Conservation (phyloP, 2,888 invertebrate species). For the Apodemia zela region DNA sequence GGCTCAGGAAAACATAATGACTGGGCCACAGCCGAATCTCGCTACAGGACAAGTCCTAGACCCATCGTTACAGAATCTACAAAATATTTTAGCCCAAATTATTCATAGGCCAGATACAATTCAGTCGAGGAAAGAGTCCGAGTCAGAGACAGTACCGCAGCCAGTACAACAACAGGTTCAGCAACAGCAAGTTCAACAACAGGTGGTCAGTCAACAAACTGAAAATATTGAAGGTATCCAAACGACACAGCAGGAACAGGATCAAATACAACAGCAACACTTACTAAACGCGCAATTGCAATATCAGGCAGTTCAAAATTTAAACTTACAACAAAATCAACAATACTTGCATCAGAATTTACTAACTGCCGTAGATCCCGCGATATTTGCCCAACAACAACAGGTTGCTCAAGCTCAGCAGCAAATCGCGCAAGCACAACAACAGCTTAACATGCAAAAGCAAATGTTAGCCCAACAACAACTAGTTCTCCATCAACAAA, state of each 20-base stretch:
- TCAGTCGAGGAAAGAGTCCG: slow-evolving; percentile 65
- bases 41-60: slow-evolving; percentile 65
- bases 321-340: slow-evolving; percentile 52
- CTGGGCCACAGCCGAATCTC: slow-evolving; percentile 58
- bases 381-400: slow-evolving; percentile 63
- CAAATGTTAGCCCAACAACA: slow-evolving; percentile 72
- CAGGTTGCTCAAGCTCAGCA: slow-evolving; percentile 72
- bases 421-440: slow-evolving; percentile 67
- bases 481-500: slow-evolving; percentile 71
- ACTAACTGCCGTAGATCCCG: slow-evolving; percentile 54
- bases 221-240: slow-evolving; percentile 36
- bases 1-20: slow-evolving; percentile 56
- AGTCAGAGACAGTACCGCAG: slow-evolving; percentile 55
- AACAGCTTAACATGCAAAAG: slow-evolving; percentile 71
- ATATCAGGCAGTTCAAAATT: slow-evolving; percentile 47
- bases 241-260: slow-evolving; percentile 43
- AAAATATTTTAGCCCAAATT: slow-evolving; percentile 68
- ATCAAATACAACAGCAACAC: slow-evolving; percentile 58
- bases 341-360: slow-evolving; percentile 56
- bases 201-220: slow-evolving; percentile 35
- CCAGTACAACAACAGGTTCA: slow-evolving; percentile 44
- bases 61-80: slow-evolving; percentile 74
- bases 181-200: slow-evolving; percentile 40
- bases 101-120: slow-evolving; percentile 67
- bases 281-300: slow-evolving; percentile 55